Evolutionary conservation across 2,888 invertebrate genomes (phyloP), one percentile per base, ranked within the genome.

Genomic region (Yponomeuta plumbellus): DNA sequence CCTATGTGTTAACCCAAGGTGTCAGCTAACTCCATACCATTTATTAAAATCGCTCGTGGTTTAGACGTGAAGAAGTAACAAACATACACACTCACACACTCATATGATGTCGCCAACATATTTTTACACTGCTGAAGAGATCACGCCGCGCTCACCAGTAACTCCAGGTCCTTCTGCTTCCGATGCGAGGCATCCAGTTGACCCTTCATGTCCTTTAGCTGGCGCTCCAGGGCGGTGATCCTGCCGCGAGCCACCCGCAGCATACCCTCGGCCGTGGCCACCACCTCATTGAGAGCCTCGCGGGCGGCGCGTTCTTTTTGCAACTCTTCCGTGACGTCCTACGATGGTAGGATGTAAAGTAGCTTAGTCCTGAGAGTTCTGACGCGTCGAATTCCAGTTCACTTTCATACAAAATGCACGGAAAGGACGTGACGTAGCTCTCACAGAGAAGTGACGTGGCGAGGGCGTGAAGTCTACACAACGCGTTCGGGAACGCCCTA

Each of bases 81-180:
- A n/a, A n/a, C n/a, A n/a, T n/a, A n/a, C n/a, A n/a, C n/a, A n/a
- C n/a, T n/a, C n/a, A n/a, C n/a, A n/a, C n/a, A n/a, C n/a, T n/a
- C n/a, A n/a, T n/a, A n/a, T n/a, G n/a, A n/a, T 34, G 8, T 34
- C 5, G 1, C 8, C 8, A 34, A 4, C 8, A 34, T 34, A 8
- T 34, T 34, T 34, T 34, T 34, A 34, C 8, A 34, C 34, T 34
- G 34, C 34, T 34, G 34, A 34, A 34, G 8, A 52, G 44, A 52
- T 44, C 13, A 13, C 10, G 17, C 17, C 44, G 8, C 13, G 34
- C 58, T 86, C 83, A 91, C 90, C 74, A 87, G 81, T 79, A 84
- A 85, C 74, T 90, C 89, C 71, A 86, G 78, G 69, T 90, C 91
- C 72, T 84, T 88, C 68, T 86, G 83, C 73, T 88, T 91, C 73